Evolutionary conservation across 2,888 invertebrate species (phyloP), one percentile per base, ranked within the genome.

Genomic region (Drosophila aldrichi): DNA sequence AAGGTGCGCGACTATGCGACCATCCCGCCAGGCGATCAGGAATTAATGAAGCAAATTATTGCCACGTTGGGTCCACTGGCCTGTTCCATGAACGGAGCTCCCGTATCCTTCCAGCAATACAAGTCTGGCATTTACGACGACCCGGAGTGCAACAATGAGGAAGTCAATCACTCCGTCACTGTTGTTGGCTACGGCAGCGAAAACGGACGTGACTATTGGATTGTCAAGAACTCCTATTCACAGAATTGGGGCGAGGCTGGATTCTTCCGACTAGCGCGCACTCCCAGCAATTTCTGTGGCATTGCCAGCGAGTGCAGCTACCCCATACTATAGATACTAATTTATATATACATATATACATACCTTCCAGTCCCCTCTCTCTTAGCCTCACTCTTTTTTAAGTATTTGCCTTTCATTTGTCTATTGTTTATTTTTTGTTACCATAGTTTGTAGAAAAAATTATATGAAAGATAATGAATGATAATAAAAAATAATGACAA

Each of bases 241-340:
- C 77, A 91, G 29, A 92, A 92, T 65, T 93, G 93, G 93, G 93
- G 93, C 16, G 93, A 93, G 61, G 77, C 81, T 46, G 93, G 93
- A 34, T 93, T 91, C 56, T 92, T 93, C 84, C 90, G 89, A 25
- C 29, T 93, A 3, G 78, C 88, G 5, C 86, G 93, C 7, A 92
- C 92, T 77, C 77, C 77, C 4, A 83, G 90, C 48, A 90, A 90
- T 67, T 92, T 91, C 72, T 93, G 93, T 59, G 92, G 92, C 52
- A 92, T 93, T 36, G 91, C 92, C 59, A 91, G 86, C 22, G 92
- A 92, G 63, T 92, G 92, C 77, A 92, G 92, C 67, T 92, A 92
- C 77, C 92, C 92, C 25, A 82, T 92, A 57, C 68, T 92, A 67
- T 92, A n/a, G 51, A 10, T 44, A 22, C n/a, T n/a, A n/a, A n/a